Percentiles rank a stretch among this genome's conserved stretches.
Conservation (phyloP, 2,113 vertebrate species). For the Pyxicephalus adspersus region DNA sequence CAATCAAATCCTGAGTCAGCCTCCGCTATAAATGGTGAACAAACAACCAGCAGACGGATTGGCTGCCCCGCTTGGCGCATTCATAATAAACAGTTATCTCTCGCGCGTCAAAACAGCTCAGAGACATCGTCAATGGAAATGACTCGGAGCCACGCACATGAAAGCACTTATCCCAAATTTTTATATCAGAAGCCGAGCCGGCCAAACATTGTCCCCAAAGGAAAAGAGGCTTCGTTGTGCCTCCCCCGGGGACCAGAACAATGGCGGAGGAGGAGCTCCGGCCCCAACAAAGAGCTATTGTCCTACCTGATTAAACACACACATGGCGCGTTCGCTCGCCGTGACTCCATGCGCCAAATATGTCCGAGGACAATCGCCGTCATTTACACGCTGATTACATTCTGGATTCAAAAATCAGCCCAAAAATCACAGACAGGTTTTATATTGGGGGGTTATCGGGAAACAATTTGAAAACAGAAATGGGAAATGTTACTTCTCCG, state of each 20-base stretch:
- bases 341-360: conserved; percentile 24
- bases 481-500: not conserved
- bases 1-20: not conserved
- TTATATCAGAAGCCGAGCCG: conserved; percentile 11
- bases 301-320: conserved; percentile 48
- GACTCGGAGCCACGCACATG: conserved; percentile 8
- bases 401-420: conserved; percentile 31
- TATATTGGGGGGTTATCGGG: not conserved
- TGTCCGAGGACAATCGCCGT: conserved; percentile 40
- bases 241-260: not conserved
- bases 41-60: not conserved
- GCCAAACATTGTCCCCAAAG: conserved; percentile 21
- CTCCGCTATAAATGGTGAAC: not conserved
- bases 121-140: conserved; percentile 12
- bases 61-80: not conserved
- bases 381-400: conserved; percentile 47
- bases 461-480: conserved; percentile 19
- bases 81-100: conserved; percentile 17
- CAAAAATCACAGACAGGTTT: conserved; percentile 9
- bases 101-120: not conserved
- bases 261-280: not conserved
- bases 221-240: not conserved
- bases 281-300: conserved; percentile 36
- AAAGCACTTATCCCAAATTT: conserved; percentile 18
- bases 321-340: conserved; percentile 9